phyloP scores from a whole-genome alignment of 2,797 vertebrate species.

The Leptodactylus fallax region DNA sequence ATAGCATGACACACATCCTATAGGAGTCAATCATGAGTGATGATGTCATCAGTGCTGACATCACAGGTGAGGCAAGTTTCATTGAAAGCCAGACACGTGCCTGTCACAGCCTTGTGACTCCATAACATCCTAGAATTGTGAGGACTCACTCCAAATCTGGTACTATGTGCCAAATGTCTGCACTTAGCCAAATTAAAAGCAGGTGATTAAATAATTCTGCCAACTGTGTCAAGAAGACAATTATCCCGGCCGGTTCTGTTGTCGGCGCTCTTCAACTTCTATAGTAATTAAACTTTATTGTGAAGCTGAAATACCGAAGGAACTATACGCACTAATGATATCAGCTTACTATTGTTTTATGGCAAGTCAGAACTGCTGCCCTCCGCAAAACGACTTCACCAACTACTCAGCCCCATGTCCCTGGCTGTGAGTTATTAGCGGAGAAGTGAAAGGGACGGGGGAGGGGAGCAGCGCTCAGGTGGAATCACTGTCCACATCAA shows the following conservation, averaged over 20 bases:
- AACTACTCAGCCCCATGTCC: not conserved
- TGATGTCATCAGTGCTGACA: not conserved
- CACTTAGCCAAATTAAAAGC: conserved; percentile 34
- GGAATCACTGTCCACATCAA: not conserved
- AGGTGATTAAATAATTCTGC: conserved; percentile 35
- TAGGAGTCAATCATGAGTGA: not conserved
- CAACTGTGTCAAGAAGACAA: conserved; percentile 48
- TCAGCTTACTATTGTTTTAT: conserved; percentile 51
- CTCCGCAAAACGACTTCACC: conserved; percentile 13
- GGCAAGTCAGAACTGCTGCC: conserved; percentile 23
- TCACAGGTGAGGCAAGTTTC: not conserved
- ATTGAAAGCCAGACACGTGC: not conserved
- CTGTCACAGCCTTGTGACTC: no score
- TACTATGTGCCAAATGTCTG: not conserved
- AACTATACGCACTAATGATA: conserved; percentile 41
- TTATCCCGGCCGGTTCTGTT: conserved; percentile 16
- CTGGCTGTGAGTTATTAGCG: not conserved
- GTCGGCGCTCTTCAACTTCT: conserved; percentile 18
- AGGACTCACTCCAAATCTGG: not conserved
- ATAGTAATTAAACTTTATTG: conserved; percentile 56
- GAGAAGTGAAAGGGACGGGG: not conserved
- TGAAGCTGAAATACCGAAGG: conserved; percentile 24
- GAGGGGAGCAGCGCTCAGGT: not conserved
- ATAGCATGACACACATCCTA: no score
- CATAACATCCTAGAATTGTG: not conserved